These are phyloP conservation scores for Phycodurus eques DNA, from an alignment of 2,113 vertebrate genomes.

Conservation along the genomic window DNA sequence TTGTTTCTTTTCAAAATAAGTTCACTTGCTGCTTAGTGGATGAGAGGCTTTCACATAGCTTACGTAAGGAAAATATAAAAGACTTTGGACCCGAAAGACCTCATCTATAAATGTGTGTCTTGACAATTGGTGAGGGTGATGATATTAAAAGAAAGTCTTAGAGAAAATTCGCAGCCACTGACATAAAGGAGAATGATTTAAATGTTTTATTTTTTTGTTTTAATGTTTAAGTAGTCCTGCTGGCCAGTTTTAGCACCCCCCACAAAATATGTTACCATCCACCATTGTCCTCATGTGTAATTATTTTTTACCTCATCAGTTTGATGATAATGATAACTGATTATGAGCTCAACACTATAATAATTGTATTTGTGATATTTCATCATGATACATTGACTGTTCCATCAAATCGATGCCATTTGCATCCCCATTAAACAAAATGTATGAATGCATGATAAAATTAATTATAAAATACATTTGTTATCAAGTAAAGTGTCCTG, in stretches of 20 bases:
- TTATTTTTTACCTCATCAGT: background rate
- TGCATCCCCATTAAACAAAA: too few relatives aligned
- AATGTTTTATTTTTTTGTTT: too few relatives aligned
- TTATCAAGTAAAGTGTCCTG: too few relatives aligned
- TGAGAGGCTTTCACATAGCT: background rate
- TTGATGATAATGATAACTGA: background rate
- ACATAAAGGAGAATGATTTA: too few relatives aligned
- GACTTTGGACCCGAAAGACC: background rate
- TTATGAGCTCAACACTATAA: background rate
- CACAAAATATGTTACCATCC: background rate
- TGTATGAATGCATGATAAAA: too few relatives aligned
- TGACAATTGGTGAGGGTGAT: background rate
- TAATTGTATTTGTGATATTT: background rate
- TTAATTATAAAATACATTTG: too few relatives aligned
- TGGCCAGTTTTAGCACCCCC: background rate
- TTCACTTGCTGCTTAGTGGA: background rate
- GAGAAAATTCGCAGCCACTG: background rate
- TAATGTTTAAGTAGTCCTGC: background rate
- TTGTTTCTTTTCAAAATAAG: background rate
- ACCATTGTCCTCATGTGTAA: background rate
- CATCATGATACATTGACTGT: too few relatives aligned
- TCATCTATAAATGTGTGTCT: background rate
- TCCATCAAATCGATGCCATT: too few relatives aligned
- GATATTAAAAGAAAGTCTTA: background rate
- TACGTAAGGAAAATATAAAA: background rate